These are phyloP conservation scores for Sorex maritimensis DNA, from an alignment of 2,797 vertebrate genomes.

Conservation along the genomic window DNA sequence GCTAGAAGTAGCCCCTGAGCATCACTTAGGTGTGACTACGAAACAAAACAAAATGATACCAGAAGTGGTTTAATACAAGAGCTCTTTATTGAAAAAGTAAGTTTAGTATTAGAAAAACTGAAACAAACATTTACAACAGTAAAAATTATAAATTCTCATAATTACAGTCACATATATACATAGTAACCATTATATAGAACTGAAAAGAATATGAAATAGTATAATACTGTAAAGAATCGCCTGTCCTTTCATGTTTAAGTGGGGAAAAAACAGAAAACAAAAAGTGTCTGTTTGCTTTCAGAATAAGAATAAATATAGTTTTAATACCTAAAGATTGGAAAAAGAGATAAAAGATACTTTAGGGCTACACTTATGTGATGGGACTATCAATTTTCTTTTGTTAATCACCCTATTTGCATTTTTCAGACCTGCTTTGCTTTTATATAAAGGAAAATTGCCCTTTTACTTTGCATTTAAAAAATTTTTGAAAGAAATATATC, in stretches of 20 bases:
- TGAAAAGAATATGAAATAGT: conserved; percentile 5
- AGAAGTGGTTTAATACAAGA: background rate
- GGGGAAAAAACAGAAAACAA: background rate
- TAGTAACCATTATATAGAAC: background rate
- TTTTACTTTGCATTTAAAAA: background rate
- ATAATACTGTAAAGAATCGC: background rate
- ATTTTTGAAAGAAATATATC: conserved; percentile 40
- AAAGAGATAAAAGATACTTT: conserved; percentile 40
- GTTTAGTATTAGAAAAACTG: background rate
- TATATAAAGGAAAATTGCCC: background rate
- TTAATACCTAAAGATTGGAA: background rate
- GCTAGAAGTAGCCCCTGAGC: no score
- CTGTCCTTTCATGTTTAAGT: conserved; percentile 28
- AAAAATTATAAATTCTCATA: background rate
- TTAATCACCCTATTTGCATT: background rate
- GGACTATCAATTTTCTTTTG: conserved; percentile 25
- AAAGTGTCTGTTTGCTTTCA: conserved; percentile 36
- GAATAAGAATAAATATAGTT: background rate
- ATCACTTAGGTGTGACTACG: no score
- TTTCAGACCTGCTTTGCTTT: conserved; percentile 3
- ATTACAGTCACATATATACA: background rate
- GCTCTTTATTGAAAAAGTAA: background rate
- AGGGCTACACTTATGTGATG: background rate
- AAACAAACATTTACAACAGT: background rate
- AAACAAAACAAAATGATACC: no score